Base-by-base conservation (phyloP, 2,113 vertebrate genomes). In the Hirundichthys speculiger region DNA sequence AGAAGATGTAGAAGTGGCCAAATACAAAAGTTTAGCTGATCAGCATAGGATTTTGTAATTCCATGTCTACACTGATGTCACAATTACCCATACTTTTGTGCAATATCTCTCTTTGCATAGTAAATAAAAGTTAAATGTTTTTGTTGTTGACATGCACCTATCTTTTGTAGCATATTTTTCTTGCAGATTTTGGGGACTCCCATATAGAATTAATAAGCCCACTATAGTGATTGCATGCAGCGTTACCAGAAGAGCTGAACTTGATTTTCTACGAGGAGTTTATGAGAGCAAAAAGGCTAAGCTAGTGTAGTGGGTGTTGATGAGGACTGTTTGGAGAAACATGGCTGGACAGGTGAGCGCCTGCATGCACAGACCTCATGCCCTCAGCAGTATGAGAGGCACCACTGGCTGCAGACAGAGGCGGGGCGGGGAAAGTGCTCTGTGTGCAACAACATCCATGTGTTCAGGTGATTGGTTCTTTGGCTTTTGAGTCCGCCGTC, bases 71-170 rank as follows among this genome's bases (percentile, higher is more conserved):
- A 75, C 53, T 73, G 64, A 82, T 84, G 74, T 80, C 84, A 60
- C 90, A 77, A 75, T 86, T 89, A 89, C 85, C 91, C 89, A 91
- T 92, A 86, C 62, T 70, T 91, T 95, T 96, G 96, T 96, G 95
- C 94, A 95, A 93, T 93, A 93, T 91, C 89, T 93, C 92, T 92
- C 90, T 95, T 98, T 99, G 97, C 97, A 98, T 98, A 98, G 96
- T 98, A 93, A 94, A 95, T 94, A 92, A 95, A 94, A 94, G 89
- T 92, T 91, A 91, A 90, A 91, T 90, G 89, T 90, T 89, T 75
- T 87, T 73, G 76, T 87, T 89, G 77, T 90, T 84, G 91, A 92
- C 97, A 96, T 98, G 97, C 96, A 96, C 93, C 89, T 94, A 94
- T 83, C 91, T 90, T 94, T 92, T 90, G 91, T 92, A 92, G 91